phyloP scores from a whole-genome alignment of 2,797 vertebrate genomes.

The Pseudochirops cupreus region DNA sequence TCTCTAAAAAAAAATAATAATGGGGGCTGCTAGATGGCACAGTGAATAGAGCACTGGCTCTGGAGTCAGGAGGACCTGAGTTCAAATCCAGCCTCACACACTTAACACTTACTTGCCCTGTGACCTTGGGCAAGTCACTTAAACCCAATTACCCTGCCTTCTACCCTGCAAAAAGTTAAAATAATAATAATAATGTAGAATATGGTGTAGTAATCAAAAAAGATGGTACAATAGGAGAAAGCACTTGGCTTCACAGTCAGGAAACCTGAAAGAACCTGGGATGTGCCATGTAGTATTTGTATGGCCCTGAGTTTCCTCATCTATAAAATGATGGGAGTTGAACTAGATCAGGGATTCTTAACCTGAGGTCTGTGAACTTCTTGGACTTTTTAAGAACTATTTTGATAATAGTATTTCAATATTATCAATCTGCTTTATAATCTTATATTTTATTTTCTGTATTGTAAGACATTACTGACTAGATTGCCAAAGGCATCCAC shows the following conservation, averaged over 20 bases:
- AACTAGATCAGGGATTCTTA: background rate
- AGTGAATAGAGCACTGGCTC: no score
- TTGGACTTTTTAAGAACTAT: background rate
- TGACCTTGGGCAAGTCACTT: no score
- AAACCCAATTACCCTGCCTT: no score
- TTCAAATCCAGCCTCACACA: no score
- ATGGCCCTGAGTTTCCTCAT: background rate
- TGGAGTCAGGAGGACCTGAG: no score
- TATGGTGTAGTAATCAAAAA: background rate
- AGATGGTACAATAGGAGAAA: background rate
- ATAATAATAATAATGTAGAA: background rate
- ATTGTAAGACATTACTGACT: background rate
- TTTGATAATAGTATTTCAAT: background rate
- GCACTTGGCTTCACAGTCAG: background rate
- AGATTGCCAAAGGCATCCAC: background rate
- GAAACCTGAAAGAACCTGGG: background rate
- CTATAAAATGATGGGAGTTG: background rate
- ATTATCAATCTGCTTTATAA: background rate
- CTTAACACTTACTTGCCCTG: no score
- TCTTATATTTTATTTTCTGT: background rate
- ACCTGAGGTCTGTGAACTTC: background rate
- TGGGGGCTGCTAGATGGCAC: no score
- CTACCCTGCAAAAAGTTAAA: no score
- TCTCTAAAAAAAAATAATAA: background rate
- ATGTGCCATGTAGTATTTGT: background rate